Evolutionary conservation across 2,888 invertebrate genomes (phyloP).

Genomic region (Xiphydria camelus): DNA sequence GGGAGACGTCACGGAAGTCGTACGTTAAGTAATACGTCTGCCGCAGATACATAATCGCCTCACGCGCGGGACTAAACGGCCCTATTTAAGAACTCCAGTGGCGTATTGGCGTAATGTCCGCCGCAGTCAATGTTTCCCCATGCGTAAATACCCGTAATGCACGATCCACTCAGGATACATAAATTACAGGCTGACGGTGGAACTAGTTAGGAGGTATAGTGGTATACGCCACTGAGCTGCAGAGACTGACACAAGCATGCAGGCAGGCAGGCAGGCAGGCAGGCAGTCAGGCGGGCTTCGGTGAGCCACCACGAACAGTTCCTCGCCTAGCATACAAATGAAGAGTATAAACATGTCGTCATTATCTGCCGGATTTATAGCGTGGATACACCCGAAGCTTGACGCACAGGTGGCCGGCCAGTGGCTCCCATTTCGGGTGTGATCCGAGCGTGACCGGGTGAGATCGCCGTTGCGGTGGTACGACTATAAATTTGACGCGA

Average conservation of each 20-base stretch:
- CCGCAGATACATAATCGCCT: slow-evolving; percentile 28
- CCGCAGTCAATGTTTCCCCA: slow-evolving; percentile 22
- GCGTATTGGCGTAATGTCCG: slow-evolving; percentile 7
- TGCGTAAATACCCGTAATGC: slow-evolving; percentile 38
- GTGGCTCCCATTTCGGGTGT: slow-evolving; percentile 5
- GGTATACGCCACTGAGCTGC: slow-evolving; percentile 34
- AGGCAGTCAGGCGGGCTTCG: slow-evolving; percentile 31
- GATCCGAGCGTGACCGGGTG: no score
- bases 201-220: slow-evolving; percentile 29
- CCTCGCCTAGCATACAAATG: slow-evolving; percentile 51
- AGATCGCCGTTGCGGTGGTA: no score
- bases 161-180: slow-evolving; percentile 38
- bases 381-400: slow-evolving; percentile 30
- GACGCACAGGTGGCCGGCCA: slow-evolving; percentile 11
- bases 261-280: slow-evolving; percentile 22
- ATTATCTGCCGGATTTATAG: slow-evolving; percentile 53
- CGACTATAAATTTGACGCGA: no score
- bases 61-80: slow-evolving; percentile 23
- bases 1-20: slow-evolving; percentile 25
- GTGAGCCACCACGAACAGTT: slow-evolving; percentile 20
- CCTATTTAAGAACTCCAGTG: slow-evolving; percentile 25
- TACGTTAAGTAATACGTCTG: slow-evolving; percentile 26
- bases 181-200: slow-evolving; percentile 35
- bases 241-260: slow-evolving; percentile 8
- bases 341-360: slow-evolving; percentile 56